A percentile compares a stretch with the other conserved stretches of the same genome.
Conservation (phyloP, 2,797 vertebrate species). For the Cirrhinus mrigala region DNA sequence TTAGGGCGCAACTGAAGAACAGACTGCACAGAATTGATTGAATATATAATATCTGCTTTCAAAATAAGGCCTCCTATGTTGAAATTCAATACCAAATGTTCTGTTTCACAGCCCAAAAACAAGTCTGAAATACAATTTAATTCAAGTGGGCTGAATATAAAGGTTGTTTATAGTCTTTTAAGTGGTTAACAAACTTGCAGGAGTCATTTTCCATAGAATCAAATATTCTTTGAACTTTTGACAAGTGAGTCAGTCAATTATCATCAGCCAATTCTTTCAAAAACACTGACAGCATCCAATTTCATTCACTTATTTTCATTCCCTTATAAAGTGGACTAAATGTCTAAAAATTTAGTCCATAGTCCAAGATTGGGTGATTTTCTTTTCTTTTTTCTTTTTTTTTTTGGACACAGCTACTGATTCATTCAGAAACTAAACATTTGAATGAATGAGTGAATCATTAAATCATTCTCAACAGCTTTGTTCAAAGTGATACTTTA, state of each 20-base stretch:
- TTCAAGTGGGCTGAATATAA: not conserved
- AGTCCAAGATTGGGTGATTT: not conserved
- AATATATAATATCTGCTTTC: conserved; percentile 23
- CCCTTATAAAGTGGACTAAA: not conserved
- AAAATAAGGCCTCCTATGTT: not conserved
- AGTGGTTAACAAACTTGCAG: not conserved
- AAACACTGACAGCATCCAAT: not conserved
- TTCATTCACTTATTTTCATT: not conserved
- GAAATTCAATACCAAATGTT: not conserved
- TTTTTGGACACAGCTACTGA: not conserved
- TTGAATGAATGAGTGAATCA: not conserved
- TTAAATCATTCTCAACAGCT: not conserved
- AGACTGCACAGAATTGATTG: conserved; percentile 35
- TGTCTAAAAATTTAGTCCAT: not conserved
- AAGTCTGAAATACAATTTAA: not conserved
- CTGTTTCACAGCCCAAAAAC: not conserved
- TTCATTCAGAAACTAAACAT: not conserved
- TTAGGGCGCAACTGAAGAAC: conserved; percentile 9
- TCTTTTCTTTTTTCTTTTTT: no score
- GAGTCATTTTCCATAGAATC: not conserved
- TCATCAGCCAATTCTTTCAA: not conserved
- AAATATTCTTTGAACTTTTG: not conserved
- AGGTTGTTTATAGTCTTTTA: not conserved
- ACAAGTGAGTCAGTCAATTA: not conserved
- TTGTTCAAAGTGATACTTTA: not conserved